Percentiles rank a stretch among this genome's conserved stretches.
These are phyloP conservation scores for Sitophilus oryzae DNA, from an alignment of 1,140 invertebrate genomes.

Conservation along the genomic window DNA sequence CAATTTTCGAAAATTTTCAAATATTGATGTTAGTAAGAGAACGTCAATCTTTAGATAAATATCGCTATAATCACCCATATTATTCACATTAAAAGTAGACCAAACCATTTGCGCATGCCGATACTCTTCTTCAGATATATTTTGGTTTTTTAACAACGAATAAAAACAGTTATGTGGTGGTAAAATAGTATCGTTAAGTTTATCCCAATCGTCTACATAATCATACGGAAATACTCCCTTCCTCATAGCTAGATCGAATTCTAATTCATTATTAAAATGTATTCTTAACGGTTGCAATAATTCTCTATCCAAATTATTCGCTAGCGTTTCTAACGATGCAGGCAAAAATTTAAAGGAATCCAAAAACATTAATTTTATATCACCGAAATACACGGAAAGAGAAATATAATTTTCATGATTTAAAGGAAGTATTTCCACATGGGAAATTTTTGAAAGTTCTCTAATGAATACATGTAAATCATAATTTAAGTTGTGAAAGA, in stretches of 20 bases:
- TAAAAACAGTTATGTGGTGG: no score
- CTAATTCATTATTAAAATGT: neutral
- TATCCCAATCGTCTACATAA: no score
- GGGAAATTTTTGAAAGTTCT: neutral
- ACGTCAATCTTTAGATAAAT: no score
- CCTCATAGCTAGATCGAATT: neutral
- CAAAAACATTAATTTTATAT: neutral
- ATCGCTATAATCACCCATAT: no score
- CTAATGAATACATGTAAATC: neutral
- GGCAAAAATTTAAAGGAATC: neutral
- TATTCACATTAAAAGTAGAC: no score
- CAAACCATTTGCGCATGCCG: no score
- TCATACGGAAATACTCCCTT: neutral
- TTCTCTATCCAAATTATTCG: neutral
- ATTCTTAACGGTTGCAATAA: neutral
- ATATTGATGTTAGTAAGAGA: no score
- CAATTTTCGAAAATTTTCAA: no score
- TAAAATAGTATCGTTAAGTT: no score
- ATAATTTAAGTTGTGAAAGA: no score
- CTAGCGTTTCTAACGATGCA: neutral
- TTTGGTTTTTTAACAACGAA: no score
- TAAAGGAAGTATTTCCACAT: neutral
- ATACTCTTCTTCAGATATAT: no score
- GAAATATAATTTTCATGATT: conserved; percentile 4
- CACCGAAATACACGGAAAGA: neutral